Conservation (phyloP, 2,797 vertebrate genomes). For the Pachyuromys duprasi region DNA sequence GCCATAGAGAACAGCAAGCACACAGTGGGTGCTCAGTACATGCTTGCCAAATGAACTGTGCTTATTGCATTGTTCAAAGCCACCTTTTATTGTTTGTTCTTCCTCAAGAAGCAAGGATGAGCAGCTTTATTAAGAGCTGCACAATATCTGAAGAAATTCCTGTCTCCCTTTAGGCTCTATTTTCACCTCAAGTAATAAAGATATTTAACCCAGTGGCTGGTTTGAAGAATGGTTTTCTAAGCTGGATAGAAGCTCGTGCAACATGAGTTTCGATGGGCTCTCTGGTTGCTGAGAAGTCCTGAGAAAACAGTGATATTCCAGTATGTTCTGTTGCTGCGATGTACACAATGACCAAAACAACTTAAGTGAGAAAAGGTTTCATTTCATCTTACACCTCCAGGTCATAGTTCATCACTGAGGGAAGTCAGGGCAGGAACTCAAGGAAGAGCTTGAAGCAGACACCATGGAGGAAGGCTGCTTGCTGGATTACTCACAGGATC, state of each 20-base stretch:
- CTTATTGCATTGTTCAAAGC: neutral
- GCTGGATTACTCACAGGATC: neutral
- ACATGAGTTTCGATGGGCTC: rapidly evolving
- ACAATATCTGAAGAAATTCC: neutral
- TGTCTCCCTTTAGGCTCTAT: neutral
- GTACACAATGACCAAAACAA: neutral
- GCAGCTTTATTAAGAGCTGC: constrained; percentile 6
- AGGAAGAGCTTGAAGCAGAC: neutral
- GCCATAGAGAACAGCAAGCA: rapidly evolving
- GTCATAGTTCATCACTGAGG: neutral
- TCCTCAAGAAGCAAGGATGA: neutral
- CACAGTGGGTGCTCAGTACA: neutral
- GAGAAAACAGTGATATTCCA: neutral
- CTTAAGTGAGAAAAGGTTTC: neutral
- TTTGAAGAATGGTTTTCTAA: neutral
- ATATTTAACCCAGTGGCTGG: neutral
- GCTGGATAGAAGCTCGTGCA: neutral
- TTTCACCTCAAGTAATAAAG: neutral
- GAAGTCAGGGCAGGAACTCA: neutral
- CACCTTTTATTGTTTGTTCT: neutral
- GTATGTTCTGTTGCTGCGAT: neutral
- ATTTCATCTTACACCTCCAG: neutral
- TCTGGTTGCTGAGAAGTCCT: neutral
- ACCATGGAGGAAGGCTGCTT: neutral
- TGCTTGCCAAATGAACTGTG: neutral